phyloP scores from a whole-genome alignment of 2,797 vertebrate species.

The Sebastolobus altivelis region DNA sequence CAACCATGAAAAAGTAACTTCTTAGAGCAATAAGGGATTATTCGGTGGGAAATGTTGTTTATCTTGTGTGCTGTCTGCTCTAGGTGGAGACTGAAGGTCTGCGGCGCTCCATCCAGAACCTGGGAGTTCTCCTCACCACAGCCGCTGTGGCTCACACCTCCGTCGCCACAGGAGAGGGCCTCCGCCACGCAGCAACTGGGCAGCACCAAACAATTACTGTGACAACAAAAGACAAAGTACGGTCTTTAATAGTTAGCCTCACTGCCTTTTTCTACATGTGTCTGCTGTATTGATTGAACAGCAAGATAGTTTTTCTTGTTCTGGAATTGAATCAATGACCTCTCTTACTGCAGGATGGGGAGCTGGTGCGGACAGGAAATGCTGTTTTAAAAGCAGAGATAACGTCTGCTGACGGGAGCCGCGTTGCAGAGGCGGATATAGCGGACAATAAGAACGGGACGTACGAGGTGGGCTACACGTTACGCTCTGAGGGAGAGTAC shows the following conservation, averaged over 20 bases:
- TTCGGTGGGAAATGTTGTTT: not conserved
- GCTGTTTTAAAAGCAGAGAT: constrained; percentile 90
- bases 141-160: constrained; percentile 91
- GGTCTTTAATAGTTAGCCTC: not conserved
- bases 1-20: not conserved
- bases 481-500: constrained; percentile 91
- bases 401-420: constrained; percentile 82
- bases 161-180: constrained; percentile 93
- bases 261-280: not conserved
- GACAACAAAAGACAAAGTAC: constrained; percentile 95
- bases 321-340: constrained; percentile 7
- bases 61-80: not conserved
- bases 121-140: constrained; percentile 93
- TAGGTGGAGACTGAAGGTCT: constrained; percentile 92
- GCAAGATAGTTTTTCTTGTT: not conserved
- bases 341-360: constrained; percentile 82
- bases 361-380: constrained; percentile 92
- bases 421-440: constrained; percentile 84
- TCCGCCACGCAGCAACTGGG: constrained; percentile 92
- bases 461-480: constrained; percentile 92
- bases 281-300: not conserved
- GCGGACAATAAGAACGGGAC: constrained; percentile 96
- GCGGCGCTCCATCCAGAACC: constrained; percentile 93
- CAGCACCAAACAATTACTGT: constrained; percentile 92
- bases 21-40: not conserved